Conservation (phyloP, 2,888 invertebrate genomes). For the Sisyra nigra region DNA sequence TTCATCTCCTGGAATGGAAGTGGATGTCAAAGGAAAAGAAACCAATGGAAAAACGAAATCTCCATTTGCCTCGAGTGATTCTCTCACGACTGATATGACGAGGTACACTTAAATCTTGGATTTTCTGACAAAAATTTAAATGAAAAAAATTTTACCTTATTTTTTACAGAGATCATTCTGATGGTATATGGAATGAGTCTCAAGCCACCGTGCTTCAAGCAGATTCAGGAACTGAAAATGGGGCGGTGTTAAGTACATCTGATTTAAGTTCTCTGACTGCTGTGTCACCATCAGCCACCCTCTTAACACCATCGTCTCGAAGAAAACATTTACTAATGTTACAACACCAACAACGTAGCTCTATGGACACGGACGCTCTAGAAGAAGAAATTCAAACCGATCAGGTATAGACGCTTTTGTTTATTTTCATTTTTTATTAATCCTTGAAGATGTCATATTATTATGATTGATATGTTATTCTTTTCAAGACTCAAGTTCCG, state of each 20-base stretch:
- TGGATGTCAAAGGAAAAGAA: conserved; percentile 21
- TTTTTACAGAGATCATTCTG: conserved; percentile 56
- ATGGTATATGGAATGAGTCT: conserved; percentile 80
- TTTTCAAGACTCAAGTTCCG: conserved; percentile 32
- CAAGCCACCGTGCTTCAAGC: conserved; percentile 68
- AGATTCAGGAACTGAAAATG: conserved; percentile 50
- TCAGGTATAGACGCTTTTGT: conserved; percentile 32
- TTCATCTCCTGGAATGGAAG: conserved; percentile 36
- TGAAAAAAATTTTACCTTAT: conserved; percentile 12
- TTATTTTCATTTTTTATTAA: neutral
- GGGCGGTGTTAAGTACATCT: conserved; percentile 36
- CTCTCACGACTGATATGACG: conserved; percentile 53
- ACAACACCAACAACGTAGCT: conserved; percentile 74
- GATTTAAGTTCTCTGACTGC: conserved; percentile 31
- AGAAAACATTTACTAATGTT: conserved; percentile 59
- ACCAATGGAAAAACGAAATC: conserved; percentile 39
- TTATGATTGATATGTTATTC: conserved; percentile 8
- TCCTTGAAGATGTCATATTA: conserved; percentile 2
- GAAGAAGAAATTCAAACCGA: conserved; percentile 54
- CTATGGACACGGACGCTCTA: conserved; percentile 68
- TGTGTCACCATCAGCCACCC: conserved; percentile 35
- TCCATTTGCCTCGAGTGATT: conserved; percentile 70
- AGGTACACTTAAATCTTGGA: conserved; percentile 21
- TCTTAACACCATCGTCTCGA: conserved; percentile 63
- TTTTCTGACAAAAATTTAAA: neutral